Base-by-base conservation (phyloP, 2,113 vertebrate genomes). In the Corythornis madagascariensis region DNA sequence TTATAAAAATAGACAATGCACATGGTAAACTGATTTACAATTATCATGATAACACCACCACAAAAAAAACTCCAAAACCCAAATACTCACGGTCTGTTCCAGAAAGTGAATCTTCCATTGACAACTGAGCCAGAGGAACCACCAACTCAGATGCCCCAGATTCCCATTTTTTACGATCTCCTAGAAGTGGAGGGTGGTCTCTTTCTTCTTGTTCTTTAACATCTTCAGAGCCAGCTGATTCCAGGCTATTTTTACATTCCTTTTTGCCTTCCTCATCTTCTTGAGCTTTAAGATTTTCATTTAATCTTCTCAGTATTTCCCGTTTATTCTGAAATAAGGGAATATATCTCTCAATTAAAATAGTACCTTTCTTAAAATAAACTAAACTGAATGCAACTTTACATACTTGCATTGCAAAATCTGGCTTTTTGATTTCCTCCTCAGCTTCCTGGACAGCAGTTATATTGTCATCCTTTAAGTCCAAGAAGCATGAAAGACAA, bases 81-180 rank as follows among this genome's bases (percentile, higher is more conserved):
- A 47, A 8, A 31, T 31, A 95, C 97, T 88, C 94, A 99, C 98
- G 97, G 21, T 98, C 98, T 83, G 97, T 97, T n/a, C 85, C 95
- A 29, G 97, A 81, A 87, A 98, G 94, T 12, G 98, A 98, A 18
- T 98, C 95, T 88, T 99, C 98, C 73, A 99, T 91, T 1, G 98
- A 98, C 78, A 98, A 96, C 16, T 98, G 97, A 82, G 98, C 98
- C 29, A 98, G 91, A 45, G 98, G 97, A 71, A 99, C 97, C 5
- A 98, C 94, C 42, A 98, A 93, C 10, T 98, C 98, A 87, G 97
- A 88, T 52, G 97, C 83, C 47, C 97, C 98, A 7, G 98, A 92
- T 74, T 98, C 98, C 99, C 99, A 99, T 70, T 98, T 99, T 95
- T 97, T 99, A 63, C 99, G 97, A 94, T 99, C 99, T 55, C 94